Evolutionary conservation across 1,140 invertebrate species (phyloP), one percentile per base, ranked within the genome.

Genomic region (Eumaeus atala): DNA sequence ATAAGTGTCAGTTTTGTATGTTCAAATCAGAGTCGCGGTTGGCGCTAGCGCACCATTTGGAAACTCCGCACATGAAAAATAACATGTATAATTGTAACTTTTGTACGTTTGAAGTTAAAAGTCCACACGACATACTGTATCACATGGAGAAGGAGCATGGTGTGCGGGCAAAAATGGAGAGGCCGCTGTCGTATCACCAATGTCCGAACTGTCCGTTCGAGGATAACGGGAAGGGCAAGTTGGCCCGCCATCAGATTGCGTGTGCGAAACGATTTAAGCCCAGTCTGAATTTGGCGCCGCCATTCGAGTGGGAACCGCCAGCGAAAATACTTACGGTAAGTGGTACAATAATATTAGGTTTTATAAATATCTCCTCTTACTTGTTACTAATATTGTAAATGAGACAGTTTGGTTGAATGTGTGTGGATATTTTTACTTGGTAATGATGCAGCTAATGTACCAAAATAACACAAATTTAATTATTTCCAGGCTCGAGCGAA

Each of bases 191-290:
- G 0, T 95, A 95, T 75, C 96, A 97, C 84, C 95, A 97, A 69
- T 98, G 97, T 82, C 92, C 95, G 0, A 95, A 96, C 72, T 98
- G 97, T 89, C 93, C 95, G 0, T 98, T 97, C 73, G 97, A 98
- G 78, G 95, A 97, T 68, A 97, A 96, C 74, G 94, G 95, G 54
- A 98, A 97, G 83, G 94, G 94, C n/a, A 97, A 97, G 87, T 84
- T 98, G 50, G 95, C 93, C 0, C 89, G 96, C 12, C 97, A 98
- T 88, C 90, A 94, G 58, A 89, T 94, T n/a, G 92, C 95, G 3
- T 98, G 97, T 87, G 90, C 92, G 12, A 97, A 97, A 83, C 96
- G 96, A 78, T 98, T 97, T 82, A 92, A 95, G 77, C 92, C 94
- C 0, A 95, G 96, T 54, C 87, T 92, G 28, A 97, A 97, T 77